Evolutionary conservation across 2,113 vertebrate species (phyloP).

Genomic region (Bombycilla garrulus): DNA sequence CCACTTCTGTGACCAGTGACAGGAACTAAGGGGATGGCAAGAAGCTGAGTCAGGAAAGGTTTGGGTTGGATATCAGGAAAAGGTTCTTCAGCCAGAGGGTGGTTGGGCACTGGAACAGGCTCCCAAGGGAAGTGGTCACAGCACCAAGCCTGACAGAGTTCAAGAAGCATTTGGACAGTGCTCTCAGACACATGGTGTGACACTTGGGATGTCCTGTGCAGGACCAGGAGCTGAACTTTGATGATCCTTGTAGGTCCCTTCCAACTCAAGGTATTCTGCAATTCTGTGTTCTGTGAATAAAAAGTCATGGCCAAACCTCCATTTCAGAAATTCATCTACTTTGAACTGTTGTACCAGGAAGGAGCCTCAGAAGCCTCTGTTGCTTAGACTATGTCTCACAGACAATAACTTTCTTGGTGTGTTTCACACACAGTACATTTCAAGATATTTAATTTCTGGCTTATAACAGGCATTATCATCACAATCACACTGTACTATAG

Average conservation of each 20-base stretch:
- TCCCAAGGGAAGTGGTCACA: neutral
- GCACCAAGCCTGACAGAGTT: accelerated
- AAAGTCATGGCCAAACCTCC: neutral
- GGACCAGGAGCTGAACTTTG: neutral
- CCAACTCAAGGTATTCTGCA: neutral
- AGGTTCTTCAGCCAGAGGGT: neutral
- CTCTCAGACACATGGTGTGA: neutral
- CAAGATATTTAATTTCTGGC: neutral
- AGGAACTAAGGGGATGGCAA: neutral
- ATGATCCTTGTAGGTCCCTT: neutral
- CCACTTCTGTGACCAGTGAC: neutral
- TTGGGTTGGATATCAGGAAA: neutral
- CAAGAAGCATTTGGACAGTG: neutral
- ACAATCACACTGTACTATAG: neutral
- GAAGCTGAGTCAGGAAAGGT: neutral
- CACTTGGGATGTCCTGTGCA: neutral
- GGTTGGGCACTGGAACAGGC: neutral
- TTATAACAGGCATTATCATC: neutral
- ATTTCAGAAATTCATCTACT: neutral
- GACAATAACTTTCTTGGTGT: neutral
- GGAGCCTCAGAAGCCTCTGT: neutral
- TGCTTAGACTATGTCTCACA: neutral
- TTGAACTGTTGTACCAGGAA: neutral
- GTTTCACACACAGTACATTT: neutral
- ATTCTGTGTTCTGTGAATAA: neutral